Evolutionary conservation across 2,888 invertebrate species (phyloP).

Genomic region (Arctia plantaginis): DNA sequence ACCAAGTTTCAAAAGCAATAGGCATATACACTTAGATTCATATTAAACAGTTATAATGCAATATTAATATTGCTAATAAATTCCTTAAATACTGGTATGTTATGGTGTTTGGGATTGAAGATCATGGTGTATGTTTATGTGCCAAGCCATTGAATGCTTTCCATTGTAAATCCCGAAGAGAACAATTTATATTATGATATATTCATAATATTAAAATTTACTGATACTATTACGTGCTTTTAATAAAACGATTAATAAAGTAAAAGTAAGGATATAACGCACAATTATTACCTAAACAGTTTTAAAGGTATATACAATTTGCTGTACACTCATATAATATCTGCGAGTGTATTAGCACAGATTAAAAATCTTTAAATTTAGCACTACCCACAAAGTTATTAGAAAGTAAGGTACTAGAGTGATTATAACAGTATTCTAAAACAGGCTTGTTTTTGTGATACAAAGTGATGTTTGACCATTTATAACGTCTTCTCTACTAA

Average conservation of each 20-base stretch:
- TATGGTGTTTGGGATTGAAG: not conserved
- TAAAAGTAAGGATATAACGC: not conserved
- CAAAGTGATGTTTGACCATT: not conserved
- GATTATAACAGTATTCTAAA: not conserved
- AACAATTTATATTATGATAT: not conserved
- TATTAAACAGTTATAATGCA: not conserved
- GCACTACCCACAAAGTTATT: not conserved
- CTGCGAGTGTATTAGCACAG: too few relatives aligned
- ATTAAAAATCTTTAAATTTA: not conserved
- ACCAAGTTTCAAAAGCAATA: slow-evolving; percentile 50
- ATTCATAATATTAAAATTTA: not conserved
- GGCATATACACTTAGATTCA: not conserved
- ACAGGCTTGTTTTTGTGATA: not conserved
- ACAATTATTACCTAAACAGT: not conserved
- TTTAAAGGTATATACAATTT: not conserved
- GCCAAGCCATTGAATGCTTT: slow-evolving; percentile 17
- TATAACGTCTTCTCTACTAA: slow-evolving; percentile 3
- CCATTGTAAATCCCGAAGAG: not conserved
- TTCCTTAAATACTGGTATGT: slow-evolving; percentile 4
- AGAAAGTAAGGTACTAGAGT: not conserved
- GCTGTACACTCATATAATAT: not conserved
- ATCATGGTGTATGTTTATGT: not conserved
- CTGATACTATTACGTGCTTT: not conserved
- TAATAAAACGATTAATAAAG: not conserved
- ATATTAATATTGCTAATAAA: not conserved